phyloP scores from a whole-genome alignment of 1,140 invertebrate species.

The Dermatophagoides farinae region DNA sequence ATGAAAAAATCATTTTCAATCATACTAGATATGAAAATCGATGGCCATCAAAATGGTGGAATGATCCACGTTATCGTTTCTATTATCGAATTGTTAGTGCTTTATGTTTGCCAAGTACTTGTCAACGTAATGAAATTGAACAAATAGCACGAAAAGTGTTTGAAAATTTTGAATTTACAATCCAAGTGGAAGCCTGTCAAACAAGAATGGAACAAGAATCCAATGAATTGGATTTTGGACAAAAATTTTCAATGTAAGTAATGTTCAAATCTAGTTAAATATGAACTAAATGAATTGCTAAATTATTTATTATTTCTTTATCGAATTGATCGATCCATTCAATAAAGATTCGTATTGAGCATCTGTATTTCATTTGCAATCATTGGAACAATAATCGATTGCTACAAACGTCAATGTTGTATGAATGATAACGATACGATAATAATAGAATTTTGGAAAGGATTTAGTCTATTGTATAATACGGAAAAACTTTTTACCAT shows the following conservation, averaged over 20 bases:
- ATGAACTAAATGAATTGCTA: background rate
- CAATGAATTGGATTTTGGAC: background rate
- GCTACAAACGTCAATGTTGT: background rate
- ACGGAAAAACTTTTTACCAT: background rate
- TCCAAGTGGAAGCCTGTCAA: background rate
- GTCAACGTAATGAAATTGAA: conserved; percentile 2
- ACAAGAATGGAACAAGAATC: too few relatives aligned
- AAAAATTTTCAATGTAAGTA: background rate
- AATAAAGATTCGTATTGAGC: background rate
- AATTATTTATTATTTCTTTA: background rate
- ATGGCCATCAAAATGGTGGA: background rate
- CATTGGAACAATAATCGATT: conserved; percentile 2
- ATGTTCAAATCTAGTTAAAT: background rate
- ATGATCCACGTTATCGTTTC: background rate
- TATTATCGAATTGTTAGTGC: background rate
- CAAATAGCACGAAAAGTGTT: background rate
- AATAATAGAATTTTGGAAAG: background rate
- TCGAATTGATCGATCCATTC: too few relatives aligned
- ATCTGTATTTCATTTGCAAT: background rate
- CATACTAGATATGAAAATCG: background rate
- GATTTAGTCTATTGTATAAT: background rate
- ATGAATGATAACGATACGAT: background rate
- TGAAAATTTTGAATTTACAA: background rate
- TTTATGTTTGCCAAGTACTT: background rate
- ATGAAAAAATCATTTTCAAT: background rate